phyloP scores from a whole-genome alignment of 1,140 invertebrate species.

The Panagrolaimus sp. region DNA sequence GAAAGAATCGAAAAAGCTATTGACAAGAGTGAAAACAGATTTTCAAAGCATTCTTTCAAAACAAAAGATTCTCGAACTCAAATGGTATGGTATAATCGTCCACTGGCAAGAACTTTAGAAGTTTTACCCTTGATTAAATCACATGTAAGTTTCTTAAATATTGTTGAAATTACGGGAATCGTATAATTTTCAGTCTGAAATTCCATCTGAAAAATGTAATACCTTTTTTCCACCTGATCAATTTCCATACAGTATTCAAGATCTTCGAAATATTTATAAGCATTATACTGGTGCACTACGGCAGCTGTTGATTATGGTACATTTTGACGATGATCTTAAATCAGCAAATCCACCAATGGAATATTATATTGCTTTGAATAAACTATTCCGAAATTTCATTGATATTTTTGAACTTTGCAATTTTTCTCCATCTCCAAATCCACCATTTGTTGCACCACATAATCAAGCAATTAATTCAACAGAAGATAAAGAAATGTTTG shows the following conservation, averaged over 20 bases:
- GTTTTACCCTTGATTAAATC: no score
- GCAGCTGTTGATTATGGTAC: not conserved
- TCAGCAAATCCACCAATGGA: not conserved
- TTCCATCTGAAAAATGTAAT: not conserved
- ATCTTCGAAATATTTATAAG: not conserved
- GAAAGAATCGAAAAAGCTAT: no score
- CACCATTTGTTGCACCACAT: not conserved
- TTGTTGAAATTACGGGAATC: no score
- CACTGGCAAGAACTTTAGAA: no score
- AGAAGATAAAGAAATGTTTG: not conserved
- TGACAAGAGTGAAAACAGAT: no score
- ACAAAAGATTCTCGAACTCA: no score
- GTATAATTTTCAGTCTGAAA: no score
- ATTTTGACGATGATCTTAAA: not conserved
- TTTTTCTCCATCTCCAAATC: not conserved
- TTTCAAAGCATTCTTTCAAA: no score
- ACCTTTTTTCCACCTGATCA: not conserved
- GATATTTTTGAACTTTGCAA: not conserved
- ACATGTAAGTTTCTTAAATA: no score
- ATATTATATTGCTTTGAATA: not conserved
- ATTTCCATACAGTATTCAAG: not conserved
- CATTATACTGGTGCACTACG: not conserved
- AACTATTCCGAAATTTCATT: not conserved
- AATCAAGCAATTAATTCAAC: not conserved
- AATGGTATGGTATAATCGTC: no score